Evolutionary conservation across 2,888 invertebrate species (phyloP).

Genomic region (Acrobasis consociella): DNA sequence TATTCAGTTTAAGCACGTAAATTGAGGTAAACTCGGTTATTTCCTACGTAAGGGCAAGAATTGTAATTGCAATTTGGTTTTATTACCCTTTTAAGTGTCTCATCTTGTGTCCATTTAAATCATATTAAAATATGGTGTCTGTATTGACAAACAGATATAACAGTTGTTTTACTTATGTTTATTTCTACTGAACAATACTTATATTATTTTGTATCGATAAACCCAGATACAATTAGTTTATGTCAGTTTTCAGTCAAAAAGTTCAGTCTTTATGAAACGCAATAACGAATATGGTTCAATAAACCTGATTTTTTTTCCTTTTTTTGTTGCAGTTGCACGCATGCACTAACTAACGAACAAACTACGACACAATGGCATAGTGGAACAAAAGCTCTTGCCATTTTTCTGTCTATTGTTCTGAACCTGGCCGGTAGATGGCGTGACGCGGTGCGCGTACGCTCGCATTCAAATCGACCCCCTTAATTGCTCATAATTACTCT

Average conservation of each 20-base stretch:
- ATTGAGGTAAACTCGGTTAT: conserved; percentile 19
- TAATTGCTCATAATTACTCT: conserved; percentile 58
- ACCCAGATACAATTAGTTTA: too few relatives aligned
- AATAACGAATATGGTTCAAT: too few relatives aligned
- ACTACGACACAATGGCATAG: conserved; percentile 56
- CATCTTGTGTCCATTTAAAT: conserved; percentile 25
- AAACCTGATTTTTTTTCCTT: too few relatives aligned
- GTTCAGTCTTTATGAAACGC: too few relatives aligned
- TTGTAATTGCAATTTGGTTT: conserved; percentile 10
- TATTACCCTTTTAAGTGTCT: conserved; percentile 8
- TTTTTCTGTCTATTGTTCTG: conserved; percentile 77
- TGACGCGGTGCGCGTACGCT: conserved; percentile 77
- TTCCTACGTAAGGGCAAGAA: conserved; percentile 6
- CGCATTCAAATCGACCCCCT: conserved; percentile 70
- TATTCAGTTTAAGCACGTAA: conserved; percentile 26
- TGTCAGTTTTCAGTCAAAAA: too few relatives aligned
- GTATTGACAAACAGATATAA: too few relatives aligned
- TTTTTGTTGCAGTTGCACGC: background rate
- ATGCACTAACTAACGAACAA: background rate
- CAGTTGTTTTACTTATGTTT: background rate
- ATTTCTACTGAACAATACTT: too few relatives aligned
- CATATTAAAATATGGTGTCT: conserved; percentile 1
- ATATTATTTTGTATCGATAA: too few relatives aligned
- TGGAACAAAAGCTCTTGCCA: conserved; percentile 78
- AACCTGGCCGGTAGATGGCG: conserved; percentile 71